Conservation (phyloP, 2,797 vertebrate genomes). For the Ctenochaetus hawaiiensis region DNA sequence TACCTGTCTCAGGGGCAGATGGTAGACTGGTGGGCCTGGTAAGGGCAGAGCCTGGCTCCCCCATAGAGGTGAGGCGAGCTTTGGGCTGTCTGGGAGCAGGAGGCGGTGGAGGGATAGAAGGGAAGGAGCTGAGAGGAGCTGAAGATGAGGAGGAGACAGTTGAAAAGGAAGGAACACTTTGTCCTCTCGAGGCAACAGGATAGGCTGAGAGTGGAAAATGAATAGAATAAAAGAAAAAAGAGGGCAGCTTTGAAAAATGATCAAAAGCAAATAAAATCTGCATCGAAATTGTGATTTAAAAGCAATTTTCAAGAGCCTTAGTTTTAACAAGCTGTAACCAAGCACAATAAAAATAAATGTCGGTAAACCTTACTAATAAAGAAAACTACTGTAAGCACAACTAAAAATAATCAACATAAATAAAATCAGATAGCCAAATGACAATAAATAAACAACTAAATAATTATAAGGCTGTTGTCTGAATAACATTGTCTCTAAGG, state of each 20-base stretch:
- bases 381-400: not conserved
- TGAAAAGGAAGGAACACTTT: slow-evolving; percentile 53
- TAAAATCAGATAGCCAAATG: not conserved
- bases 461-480: not conserved
- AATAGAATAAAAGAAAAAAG: not conserved
- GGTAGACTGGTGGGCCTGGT: slow-evolving; percentile 84
- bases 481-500: not conserved
- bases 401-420: not conserved
- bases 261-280: not conserved
- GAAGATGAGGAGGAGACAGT: slow-evolving; percentile 54
- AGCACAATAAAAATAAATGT: not conserved
- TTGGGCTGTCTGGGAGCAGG: slow-evolving; percentile 59
- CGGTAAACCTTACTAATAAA: not conserved
- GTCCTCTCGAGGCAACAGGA: slow-evolving; percentile 52
- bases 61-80: slow-evolving; percentile 42
- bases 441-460: not conserved
- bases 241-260: not conserved
- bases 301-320: not conserved
- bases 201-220: slow-evolving; percentile 18
- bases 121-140: slow-evolving; percentile 60
- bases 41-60: slow-evolving; percentile 62
- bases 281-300: not conserved
- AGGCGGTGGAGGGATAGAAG: slow-evolving; percentile 30
- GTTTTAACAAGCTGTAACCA: not conserved
- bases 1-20: slow-evolving; percentile 82